Percentiles rank a stretch among this genome's conserved stretches.
Evolutionary conservation across 2,888 invertebrate species (phyloP).

Genomic region (Sinhomidia bicolor): DNA sequence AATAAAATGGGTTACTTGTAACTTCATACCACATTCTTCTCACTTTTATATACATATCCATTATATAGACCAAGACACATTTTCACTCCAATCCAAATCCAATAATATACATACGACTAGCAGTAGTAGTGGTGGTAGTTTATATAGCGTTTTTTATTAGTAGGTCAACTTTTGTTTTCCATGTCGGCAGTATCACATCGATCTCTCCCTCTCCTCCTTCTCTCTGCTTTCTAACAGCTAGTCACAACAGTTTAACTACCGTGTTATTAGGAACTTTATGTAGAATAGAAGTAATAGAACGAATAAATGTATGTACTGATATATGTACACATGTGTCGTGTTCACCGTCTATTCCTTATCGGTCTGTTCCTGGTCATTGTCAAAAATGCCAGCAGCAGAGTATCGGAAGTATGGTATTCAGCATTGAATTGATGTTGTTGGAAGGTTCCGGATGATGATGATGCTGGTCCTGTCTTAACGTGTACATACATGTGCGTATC

Average conservation of each 20-base stretch:
- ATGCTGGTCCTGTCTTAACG: not conserved
- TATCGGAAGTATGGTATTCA: conserved; percentile 23
- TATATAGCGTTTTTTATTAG: conserved; percentile 58
- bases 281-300: not conserved
- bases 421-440: not conserved
- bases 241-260: not conserved
- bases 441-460: conserved; percentile 45
- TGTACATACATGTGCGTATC: no score
- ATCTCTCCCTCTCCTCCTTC: not conserved
- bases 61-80: not conserved
- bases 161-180: conserved; percentile 70
- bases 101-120: no score
- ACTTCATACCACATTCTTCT: conserved; percentile 15
- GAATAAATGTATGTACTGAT: not conserved
- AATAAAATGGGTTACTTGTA: conserved; percentile 53
- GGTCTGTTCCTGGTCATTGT: conserved; percentile 59
- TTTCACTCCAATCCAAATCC: not conserved
- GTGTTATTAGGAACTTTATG: not conserved
- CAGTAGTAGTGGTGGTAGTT: not conserved
- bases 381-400: conserved; percentile 50
- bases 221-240: conserved; percentile 21
- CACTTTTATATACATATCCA: not conserved
- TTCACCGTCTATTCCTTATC: not conserved
- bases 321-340: no score
- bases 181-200: conserved; percentile 54